phyloP scores from a whole-genome alignment of 2,797 vertebrate genomes.

The Aldrovandia affinis region DNA sequence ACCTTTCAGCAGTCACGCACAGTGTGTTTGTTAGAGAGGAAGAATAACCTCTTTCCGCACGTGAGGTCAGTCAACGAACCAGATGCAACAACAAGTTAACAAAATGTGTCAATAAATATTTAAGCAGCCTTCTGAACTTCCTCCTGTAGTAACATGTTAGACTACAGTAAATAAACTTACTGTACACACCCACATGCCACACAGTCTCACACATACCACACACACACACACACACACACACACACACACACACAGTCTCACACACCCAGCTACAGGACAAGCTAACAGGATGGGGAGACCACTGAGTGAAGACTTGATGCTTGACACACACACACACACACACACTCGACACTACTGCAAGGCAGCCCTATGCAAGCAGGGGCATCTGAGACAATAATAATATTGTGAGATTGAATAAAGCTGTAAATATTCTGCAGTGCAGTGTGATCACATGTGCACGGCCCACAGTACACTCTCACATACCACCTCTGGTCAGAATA shows the following conservation, averaged over 20 bases:
- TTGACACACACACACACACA: neutral
- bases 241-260: neutral
- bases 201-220: no score
- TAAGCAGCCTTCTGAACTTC: slow-evolving; percentile 47
- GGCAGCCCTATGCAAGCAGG: neutral
- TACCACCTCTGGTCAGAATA: no score
- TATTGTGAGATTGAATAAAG: no score
- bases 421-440: no score
- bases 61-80: slow-evolving; percentile 41
- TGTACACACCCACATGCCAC: slow-evolving; percentile 16
- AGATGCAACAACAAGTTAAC: slow-evolving; percentile 43
- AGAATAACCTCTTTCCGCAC: slow-evolving; percentile 16
- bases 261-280: neutral
- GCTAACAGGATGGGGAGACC: neutral
- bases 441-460: no score
- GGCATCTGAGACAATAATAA: neutral
- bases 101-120: slow-evolving; percentile 55
- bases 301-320: neutral
- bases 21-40: neutral
- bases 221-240: neutral
- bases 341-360: neutral
- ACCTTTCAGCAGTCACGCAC: slow-evolving; percentile 2
- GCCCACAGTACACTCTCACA: no score
- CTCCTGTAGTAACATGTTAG: neutral
- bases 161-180: slow-evolving; percentile 23